phyloP scores from a whole-genome alignment of 1,140 invertebrate species.

The Spodoptera litura region DNA sequence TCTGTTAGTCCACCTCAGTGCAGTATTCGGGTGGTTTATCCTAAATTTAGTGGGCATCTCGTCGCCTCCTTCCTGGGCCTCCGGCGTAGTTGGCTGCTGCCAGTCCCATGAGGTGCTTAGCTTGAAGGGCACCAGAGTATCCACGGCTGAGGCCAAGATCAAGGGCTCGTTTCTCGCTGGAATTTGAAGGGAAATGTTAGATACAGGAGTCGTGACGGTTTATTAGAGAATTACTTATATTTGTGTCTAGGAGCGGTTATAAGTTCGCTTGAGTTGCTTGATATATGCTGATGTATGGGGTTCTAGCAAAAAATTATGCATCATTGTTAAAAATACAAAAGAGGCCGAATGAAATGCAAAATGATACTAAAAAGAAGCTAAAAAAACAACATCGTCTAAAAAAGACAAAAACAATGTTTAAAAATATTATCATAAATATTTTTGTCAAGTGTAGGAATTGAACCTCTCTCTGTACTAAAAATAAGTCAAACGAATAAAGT shows the following conservation, averaged over 20 bases:
- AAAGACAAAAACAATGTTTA: no score
- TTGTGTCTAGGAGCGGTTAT: neutral
- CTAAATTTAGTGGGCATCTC: conserved; percentile 83
- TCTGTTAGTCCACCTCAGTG: conserved; percentile 35
- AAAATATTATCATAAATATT: no score
- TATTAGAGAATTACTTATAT: neutral
- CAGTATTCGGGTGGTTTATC: conserved; percentile 35
- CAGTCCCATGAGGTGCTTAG: conserved; percentile 95
- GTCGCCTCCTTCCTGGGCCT: conserved; percentile 93
- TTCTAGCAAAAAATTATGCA: no score
- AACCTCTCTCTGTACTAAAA: no score
- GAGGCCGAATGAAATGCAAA: neutral
- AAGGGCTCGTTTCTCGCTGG: conserved; percentile 92
- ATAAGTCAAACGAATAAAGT: no score
- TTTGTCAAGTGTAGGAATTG: no score
- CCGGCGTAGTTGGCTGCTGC: conserved; percentile 95
- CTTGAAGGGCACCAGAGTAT: conserved; percentile 94
- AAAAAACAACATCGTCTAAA: neutral
- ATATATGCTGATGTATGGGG: no score
- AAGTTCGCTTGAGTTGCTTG: neutral
- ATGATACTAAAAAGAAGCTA: neutral
- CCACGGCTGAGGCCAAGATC: conserved; percentile 94
- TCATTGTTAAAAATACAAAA: no score
- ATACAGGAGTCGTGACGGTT: neutral
- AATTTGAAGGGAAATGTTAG: conserved; percentile 8